Evolutionary conservation across 2,888 invertebrate genomes (phyloP), one percentile per base, ranked within the genome.

Genomic region (Campoplex nolae): DNA sequence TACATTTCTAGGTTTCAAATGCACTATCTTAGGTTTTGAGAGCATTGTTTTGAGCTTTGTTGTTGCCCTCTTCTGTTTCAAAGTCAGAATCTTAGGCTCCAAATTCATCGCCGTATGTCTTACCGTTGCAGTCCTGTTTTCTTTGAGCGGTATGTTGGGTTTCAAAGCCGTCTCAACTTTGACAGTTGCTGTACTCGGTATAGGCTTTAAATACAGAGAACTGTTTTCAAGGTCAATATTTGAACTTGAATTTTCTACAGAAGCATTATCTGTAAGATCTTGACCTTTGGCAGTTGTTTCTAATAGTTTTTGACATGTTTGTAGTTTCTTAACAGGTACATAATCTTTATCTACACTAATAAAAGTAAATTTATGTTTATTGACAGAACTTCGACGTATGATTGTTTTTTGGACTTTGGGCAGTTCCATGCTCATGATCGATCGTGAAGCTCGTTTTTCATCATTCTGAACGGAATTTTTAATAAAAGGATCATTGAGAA

Each of bases 341-440:
- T 62, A 48, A 48, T 45, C 13, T 74, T 74, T 74, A 11, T 74
- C 38, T n/a, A 42, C 48, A 6, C n/a, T 7, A 13, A 6, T 45
- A 18, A 38, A 56, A 18, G 0, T n/a, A 3, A 13, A 35, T 74
- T 18, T 54, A 2, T 74, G n/a, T 56, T 23, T 4, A 32, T 28
- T 18, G 0, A 16, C 11, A 2, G 23, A 45, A 38, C 73, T 74
- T 38, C 8, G 35, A 1, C 32, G 73, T 35, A 56, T 35, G 28
- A 71, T 71, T 32, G 28, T 18, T 38, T 45, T 71, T 71, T 71
- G 48, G 16, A 51, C 48, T 71, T 48, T 48, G 28, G 70, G 28
- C 2, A 51, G 28, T 18, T 11, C 28, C 6, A 1, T 6, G 4
- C 45, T 13, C 3, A 4, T 62, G 58, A 16, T 1, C 32, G 58